Base-by-base conservation (phyloP, 1,140 invertebrate species). In the Pseudomyrmex dendroicus region DNA sequence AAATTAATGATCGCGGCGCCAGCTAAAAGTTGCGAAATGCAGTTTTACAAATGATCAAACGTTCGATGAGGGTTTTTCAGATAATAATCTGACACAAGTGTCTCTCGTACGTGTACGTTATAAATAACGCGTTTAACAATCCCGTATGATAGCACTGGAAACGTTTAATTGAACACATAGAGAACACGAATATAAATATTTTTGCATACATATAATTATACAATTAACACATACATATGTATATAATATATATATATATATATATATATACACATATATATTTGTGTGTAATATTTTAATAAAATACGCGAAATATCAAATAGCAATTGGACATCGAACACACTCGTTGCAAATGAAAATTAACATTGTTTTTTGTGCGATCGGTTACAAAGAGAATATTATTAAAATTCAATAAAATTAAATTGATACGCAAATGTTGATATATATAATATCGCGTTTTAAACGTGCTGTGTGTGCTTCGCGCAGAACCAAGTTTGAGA, bases 361-460 rank as follows among this genome's bases (percentile, higher is more conserved):
- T 82, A 77, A 77, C 54, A 50, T 35, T 50, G 15, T 20, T 35
- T 35, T 35, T 35, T 35, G 5, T 35, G 35, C 35, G 54, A 57
- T 70, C 57, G 64, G 46, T 78, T 70, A 35, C 35, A 66, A 7
- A 25, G 8, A 35, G 35, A 15, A 20, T 15, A 50, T 57, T 12
- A 57, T 80, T 80, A 72, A 72, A 80, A 59, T 80, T 61, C 48
- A 72, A 80, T 80, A 59, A 62, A 80, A 80, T 59, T 52, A 9
- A 25, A 61, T 80, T 72, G 25, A 59, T 48, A 52, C 20, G 12
- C n/a, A 72, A 61, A 80, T 80, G 59, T 70, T 20, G 20, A 59
- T 20, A 15, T 35, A 25, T 25, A 35, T 35, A 35, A 48, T 12
- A 57, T 70, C 2, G 44, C 17, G 72, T 80, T 80, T 72, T 72